Base-by-base conservation (phyloP, 30 jellyfish, hydroid and myxozoan species). In the Nemopilema nomurai region DNA sequence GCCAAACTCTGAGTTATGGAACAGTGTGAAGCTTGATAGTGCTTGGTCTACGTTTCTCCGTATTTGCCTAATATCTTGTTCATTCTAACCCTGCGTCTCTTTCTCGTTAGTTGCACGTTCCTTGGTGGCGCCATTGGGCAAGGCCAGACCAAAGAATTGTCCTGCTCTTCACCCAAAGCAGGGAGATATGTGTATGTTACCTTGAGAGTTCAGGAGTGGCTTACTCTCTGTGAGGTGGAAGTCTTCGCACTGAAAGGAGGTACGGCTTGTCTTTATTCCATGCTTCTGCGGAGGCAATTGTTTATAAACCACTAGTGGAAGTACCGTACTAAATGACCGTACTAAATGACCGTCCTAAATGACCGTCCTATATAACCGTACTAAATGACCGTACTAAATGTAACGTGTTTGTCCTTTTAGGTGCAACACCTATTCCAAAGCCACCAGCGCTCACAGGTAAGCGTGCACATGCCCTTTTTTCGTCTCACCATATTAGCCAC, bases 151-250 rank as follows among this genome's bases (percentile, higher is more conserved):
- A 68, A 76, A 17, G 53, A 13, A 0, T 22, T 83, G 31, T 0
- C 17, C 4, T 83, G 91, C 81, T 0, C 80, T 0, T 77, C 76
- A 13, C 66, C 85, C 16, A 71, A 49, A 66, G 27, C 76, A 18
- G 90, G 90, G 8, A 74, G 84, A 70, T 82, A 41, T 69, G 90
- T 82, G 31, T 82, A 24, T 49, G 90, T 82, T 8, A 51, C 30
- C 13, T 24, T 82, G 77, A 28, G 82, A 33, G 78, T 49, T 23
- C 20, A 21, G 8, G 83, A 82, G 20, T 82, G n/a, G 20, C 77
- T 82, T 9, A 82, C 90, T 71, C 83, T 82, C 22, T 82, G 90
- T 51, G 90, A 82, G 20, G 90, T 82, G 28, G 90, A 82, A 68
- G 90, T 82, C 25, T 24, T 33, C 16, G 90, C 81, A 22, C 73